Conservation (phyloP, 2,888 invertebrate genomes). For the Aelia acuminata region DNA sequence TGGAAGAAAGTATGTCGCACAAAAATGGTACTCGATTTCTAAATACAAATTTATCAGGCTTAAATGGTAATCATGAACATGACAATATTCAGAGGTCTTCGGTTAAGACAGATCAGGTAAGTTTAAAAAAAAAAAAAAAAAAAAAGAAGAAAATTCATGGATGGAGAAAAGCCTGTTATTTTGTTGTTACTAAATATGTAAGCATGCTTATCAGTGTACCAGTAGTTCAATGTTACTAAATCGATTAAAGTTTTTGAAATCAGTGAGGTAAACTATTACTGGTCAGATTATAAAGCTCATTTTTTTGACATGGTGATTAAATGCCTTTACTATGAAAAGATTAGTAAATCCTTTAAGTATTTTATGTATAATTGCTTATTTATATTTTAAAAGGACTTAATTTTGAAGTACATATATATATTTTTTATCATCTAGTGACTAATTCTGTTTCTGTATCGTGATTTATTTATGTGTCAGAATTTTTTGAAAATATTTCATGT, state of each 20-base stretch:
- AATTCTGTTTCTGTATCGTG: background rate
- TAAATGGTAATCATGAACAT: background rate
- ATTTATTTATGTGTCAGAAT: background rate
- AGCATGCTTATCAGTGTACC: slow-evolving; percentile 8
- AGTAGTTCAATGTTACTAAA: background rate
- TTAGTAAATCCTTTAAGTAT: background rate
- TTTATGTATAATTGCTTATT: background rate
- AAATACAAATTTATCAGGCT: background rate
- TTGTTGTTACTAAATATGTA: slow-evolving; percentile 40
- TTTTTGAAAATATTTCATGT: background rate
- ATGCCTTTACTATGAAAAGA: background rate
- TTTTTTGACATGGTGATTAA: background rate
- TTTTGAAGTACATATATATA: background rate
- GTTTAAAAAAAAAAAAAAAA: background rate
- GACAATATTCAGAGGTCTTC: background rate
- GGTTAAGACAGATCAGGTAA: background rate
- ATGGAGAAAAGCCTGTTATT: slow-evolving; percentile 46
- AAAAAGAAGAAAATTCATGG: slow-evolving; percentile 28
- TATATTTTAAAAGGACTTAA: background rate
- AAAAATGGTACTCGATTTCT: background rate
- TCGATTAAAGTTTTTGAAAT: background rate
- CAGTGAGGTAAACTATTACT: slow-evolving; percentile 8
- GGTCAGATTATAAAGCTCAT: background rate
- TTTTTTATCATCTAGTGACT: background rate
- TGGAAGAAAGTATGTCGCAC: background rate